Percentiles rank a stretch among this genome's conserved stretches.
These are phyloP conservation scores for Palythoa grandiflora DNA, from an alignment of 92 coral and sea anemone species.

Conservation along the genomic window DNA sequence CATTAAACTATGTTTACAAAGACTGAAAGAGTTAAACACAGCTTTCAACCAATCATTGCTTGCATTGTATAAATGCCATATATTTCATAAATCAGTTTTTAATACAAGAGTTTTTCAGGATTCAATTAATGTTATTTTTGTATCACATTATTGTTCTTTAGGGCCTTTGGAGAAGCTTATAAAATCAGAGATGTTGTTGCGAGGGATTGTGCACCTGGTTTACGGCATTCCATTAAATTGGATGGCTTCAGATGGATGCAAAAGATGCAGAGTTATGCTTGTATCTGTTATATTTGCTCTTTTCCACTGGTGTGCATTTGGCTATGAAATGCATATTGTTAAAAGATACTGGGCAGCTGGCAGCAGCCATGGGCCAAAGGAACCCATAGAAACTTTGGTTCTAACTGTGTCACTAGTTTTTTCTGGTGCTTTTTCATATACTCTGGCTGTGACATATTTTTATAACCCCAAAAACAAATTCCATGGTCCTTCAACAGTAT, in stretches of 20 bases:
- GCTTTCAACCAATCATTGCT: too few species aligned
- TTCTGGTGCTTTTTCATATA: slow-evolving; percentile 66
- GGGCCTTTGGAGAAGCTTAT: slow-evolving; percentile 39
- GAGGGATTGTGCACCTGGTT: slow-evolving; percentile 47
- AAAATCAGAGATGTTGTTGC: slow-evolving; percentile 56
- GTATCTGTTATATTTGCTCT: slow-evolving; percentile 40
- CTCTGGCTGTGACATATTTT: slow-evolving; percentile 64
- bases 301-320: slow-evolving; percentile 65
- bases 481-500: slow-evolving; percentile 49
- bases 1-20: too few species aligned
- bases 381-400: slow-evolving; percentile 62
- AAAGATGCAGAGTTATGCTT: slow-evolving; percentile 17
- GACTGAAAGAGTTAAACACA: too few species aligned
- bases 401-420: slow-evolving; percentile 51
- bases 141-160: not conserved
- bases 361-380: slow-evolving; percentile 37
- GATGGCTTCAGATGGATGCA: slow-evolving; percentile 28
- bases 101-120: not conserved
- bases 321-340: slow-evolving; percentile 54
- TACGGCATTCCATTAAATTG: slow-evolving; percentile 65
- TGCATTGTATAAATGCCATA: too few species aligned
- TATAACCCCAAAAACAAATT: slow-evolving; percentile 55
- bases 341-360: slow-evolving; percentile 48
- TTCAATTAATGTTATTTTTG: not conserved
- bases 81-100: not conserved